These are phyloP conservation scores for Melanotaenia nigrans DNA, from an alignment of 2,797 vertebrate species.

Conservation along the genomic window DNA sequence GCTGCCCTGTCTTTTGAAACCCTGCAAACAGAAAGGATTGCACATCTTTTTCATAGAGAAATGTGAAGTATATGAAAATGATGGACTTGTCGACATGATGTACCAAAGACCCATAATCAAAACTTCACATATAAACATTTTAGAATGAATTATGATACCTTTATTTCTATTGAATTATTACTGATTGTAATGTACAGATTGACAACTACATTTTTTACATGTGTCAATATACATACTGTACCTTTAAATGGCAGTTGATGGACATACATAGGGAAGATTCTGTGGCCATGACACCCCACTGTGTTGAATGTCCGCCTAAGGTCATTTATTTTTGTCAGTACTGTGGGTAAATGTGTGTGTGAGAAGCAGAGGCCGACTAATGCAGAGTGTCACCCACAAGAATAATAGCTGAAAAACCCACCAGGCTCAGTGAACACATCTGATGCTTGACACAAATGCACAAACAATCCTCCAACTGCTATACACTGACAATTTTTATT, in stretches of 20 bases:
- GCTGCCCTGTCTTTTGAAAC: neutral
- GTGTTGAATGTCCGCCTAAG: slow-evolving; percentile 67
- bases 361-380: slow-evolving; percentile 36
- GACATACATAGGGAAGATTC: slow-evolving; percentile 20
- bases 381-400: slow-evolving; percentile 49
- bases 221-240: neutral
- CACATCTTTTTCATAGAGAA: neutral
- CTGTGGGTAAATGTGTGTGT: slow-evolving; percentile 39
- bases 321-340: slow-evolving; percentile 75
- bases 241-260: slow-evolving; percentile 25
- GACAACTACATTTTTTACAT: neutral
- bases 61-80: neutral
- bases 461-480: slow-evolving; percentile 11
- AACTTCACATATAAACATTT: neutral
- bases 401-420: slow-evolving; percentile 53
- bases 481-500: slow-evolving; percentile 4
- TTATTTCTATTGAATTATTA: no score
- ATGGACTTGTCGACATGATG: neutral
- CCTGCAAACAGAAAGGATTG: neutral
- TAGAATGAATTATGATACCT: neutral
- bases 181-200: neutral
- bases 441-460: slow-evolving; percentile 27
- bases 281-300: slow-evolving; percentile 33
- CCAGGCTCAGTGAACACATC: slow-evolving; percentile 42
- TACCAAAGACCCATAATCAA: neutral